These are phyloP conservation scores for Alcedo atthis DNA, from an alignment of 2,797 vertebrate genomes.

Conservation along the genomic window DNA sequence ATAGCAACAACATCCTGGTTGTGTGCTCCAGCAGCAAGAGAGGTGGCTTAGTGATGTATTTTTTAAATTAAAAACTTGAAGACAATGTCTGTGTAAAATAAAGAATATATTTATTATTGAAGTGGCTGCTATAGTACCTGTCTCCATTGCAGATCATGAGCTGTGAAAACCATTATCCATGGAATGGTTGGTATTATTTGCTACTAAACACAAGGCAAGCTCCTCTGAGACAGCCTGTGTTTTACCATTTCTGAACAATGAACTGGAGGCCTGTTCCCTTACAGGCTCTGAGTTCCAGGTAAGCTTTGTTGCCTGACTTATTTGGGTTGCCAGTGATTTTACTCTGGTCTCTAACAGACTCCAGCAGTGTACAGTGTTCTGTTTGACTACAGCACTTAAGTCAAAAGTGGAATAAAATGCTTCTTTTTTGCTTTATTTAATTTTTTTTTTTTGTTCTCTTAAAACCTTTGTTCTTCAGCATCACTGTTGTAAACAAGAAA, in stretches of 20 bases:
- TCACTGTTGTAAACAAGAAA: conserved; percentile 24
- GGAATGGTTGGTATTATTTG: conserved; percentile 12
- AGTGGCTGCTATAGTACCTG: conserved; percentile 58
- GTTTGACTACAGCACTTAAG: conserved; percentile 15
- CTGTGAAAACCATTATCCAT: conserved; percentile 46
- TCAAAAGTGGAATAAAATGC: background rate
- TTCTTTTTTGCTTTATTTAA: background rate
- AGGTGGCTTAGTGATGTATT: conserved; percentile 78
- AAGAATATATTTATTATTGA: conserved; percentile 83
- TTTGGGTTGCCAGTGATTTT: background rate
- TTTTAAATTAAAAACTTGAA: conserved; percentile 82
- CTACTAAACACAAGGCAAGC: conserved; percentile 1
- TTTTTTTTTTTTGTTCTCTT: background rate
- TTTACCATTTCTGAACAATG: conserved; percentile 15
- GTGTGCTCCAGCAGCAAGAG: conserved; percentile 54
- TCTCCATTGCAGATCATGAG: conserved; percentile 47
- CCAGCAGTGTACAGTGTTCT: background rate
- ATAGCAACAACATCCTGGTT: conserved; percentile 40
- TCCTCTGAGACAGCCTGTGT: background rate
- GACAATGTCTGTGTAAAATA: conserved; percentile 80
- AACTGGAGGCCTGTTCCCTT: conserved; percentile 49
- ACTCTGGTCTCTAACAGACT: conserved; percentile 2
- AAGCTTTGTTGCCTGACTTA: background rate
- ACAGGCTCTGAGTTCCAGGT: conserved; percentile 24
- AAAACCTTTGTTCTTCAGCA: conserved; percentile 21